phyloP scores from a whole-genome alignment of 2,113 vertebrate genomes.

The Todiramphus saurophagus region DNA sequence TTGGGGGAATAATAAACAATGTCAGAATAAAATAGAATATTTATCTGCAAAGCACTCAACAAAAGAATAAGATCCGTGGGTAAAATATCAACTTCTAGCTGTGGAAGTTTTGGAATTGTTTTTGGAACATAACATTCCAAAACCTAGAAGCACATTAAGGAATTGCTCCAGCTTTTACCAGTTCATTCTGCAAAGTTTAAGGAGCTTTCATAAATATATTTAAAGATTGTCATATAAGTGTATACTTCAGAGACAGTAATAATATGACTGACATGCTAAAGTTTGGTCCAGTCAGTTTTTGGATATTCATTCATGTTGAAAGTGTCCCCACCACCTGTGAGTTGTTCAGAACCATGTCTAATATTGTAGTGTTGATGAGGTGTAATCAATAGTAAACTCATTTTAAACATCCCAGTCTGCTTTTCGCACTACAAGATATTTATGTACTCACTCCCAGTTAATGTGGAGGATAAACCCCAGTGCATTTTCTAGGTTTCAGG shows the following conservation, averaged over 20 bases:
- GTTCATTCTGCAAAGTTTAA: background rate
- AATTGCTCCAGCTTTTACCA: background rate
- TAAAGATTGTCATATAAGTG: background rate
- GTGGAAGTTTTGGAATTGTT: background rate
- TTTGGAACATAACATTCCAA: background rate
- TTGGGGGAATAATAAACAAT: accelerated
- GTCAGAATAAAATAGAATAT: background rate
- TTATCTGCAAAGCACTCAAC: background rate
- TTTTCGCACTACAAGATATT: background rate
- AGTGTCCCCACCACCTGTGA: background rate
- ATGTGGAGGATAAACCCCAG: background rate
- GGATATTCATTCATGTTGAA: background rate
- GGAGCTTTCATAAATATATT: background rate
- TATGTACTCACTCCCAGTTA: background rate
- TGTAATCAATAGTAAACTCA: background rate
- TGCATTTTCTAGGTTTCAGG: background rate
- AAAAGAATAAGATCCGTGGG: background rate
- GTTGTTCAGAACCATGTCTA: background rate
- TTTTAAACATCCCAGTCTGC: background rate
- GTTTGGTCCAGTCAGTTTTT: background rate
- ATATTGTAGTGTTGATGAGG: background rate
- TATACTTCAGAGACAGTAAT: background rate
- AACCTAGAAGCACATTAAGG: background rate
- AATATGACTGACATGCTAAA: background rate
- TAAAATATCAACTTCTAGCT: background rate